A percentile compares a stretch with the other conserved stretches of the same genome.
These are phyloP conservation scores for Acrossocheilus wenchowensis DNA, from an alignment of 2,797 vertebrate species.

Conservation along the genomic window DNA sequence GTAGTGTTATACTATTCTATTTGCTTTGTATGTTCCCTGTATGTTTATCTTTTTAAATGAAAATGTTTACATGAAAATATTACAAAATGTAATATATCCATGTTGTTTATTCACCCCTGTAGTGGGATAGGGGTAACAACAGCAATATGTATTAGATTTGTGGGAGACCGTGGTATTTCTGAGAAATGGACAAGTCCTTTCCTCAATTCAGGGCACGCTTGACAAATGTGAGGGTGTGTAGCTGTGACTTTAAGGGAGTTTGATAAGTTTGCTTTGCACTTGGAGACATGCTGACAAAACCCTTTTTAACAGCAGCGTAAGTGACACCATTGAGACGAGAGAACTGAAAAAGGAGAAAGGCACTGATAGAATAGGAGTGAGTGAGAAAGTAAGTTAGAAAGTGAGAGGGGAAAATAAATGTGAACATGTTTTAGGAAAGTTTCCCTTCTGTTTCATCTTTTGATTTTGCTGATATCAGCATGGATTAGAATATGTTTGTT, in stretches of 20 bases:
- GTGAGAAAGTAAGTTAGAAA: conserved; percentile 16
- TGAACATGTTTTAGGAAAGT: conserved; percentile 60
- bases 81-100: background rate
- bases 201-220: background rate
- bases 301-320: conserved; percentile 73
- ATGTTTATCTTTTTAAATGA: background rate
- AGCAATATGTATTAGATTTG: background rate
- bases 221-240: background rate
- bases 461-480: conserved; percentile 77
- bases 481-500: conserved; percentile 76
- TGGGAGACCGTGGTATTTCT: background rate
- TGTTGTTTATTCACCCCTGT: background rate
- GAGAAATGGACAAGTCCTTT: background rate
- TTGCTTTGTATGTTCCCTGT: background rate
- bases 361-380: conserved; percentile 41
- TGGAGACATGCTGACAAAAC: conserved; percentile 76
- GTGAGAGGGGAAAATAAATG: conserved; percentile 48
- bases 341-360: conserved; percentile 41
- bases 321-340: conserved; percentile 74
- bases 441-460: conserved; percentile 73
- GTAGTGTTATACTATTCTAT: background rate
- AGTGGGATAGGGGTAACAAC: background rate
- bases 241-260: conserved; percentile 73
- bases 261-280: conserved; percentile 73
- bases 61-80: background rate